phyloP scores from a whole-genome alignment of 2,888 invertebrate species.

The Brachypalpus laphriformis region DNA sequence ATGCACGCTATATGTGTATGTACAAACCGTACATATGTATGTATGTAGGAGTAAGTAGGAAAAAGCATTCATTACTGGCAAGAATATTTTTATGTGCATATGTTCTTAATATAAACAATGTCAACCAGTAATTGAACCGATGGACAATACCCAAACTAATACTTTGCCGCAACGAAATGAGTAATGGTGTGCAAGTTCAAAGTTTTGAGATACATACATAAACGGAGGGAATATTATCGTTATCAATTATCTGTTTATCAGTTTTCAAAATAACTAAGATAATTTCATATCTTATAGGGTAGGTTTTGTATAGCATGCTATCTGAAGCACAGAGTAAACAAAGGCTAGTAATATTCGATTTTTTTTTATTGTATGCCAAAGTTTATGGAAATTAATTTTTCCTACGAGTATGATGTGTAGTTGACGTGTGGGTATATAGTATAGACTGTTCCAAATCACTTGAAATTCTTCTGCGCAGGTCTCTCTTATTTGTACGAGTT shows the following conservation, averaged over 20 bases:
- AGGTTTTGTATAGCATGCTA: neutral
- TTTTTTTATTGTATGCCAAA: too few species aligned
- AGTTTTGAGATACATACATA: neutral
- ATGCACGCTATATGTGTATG: neutral
- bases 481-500: too few species aligned
- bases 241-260: conserved; percentile 41
- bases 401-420: too few species aligned
- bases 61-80: too few species aligned
- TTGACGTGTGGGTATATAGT: too few species aligned
- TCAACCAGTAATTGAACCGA: neutral
- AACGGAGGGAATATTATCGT: neutral
- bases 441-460: too few species aligned
- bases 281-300: conserved; percentile 4
- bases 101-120: neutral
- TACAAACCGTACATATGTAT: neutral
- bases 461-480: too few species aligned
- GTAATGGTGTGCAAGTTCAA: neutral
- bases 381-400: too few species aligned
- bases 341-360: too few species aligned
- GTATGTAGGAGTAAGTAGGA: too few species aligned
- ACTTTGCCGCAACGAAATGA: neutral
- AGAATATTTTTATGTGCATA: neutral
- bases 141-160: neutral
- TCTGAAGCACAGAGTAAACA: neutral
- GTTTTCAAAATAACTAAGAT: neutral